Evolutionary conservation across 2,797 vertebrate species (phyloP).

Genomic region (Masticophis lateralis): DNA sequence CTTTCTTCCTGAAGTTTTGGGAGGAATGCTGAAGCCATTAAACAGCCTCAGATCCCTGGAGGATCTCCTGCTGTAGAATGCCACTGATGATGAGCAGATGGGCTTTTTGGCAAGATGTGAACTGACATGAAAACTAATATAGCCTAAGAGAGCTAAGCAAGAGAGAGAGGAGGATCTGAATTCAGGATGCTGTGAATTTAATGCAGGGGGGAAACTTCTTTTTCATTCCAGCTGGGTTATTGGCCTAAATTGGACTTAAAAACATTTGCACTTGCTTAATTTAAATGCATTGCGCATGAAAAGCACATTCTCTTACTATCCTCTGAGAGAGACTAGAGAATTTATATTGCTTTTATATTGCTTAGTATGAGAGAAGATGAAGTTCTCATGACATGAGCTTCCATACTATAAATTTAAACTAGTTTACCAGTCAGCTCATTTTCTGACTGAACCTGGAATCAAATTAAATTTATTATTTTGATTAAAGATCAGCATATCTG

Average conservation of each 20-base stretch:
- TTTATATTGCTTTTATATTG: not conserved
- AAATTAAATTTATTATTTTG: not conserved
- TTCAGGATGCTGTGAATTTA: conserved; percentile 32
- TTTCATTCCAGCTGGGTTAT: conserved; percentile 34
- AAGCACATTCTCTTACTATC: not conserved
- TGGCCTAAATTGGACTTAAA: conserved; percentile 7
- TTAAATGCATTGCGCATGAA: not conserved
- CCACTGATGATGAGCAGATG: conserved; percentile 67
- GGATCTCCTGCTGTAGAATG: conserved; percentile 61
- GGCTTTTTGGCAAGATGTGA: conserved; percentile 66
- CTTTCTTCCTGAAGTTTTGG: conserved; percentile 16
- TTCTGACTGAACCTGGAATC: not conserved
- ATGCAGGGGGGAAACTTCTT: not conserved
- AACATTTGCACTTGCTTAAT: not conserved
- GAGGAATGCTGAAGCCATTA: conserved; percentile 55
- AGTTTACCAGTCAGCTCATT: not conserved
- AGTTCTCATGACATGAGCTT: not conserved
- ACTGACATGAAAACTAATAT: conserved; percentile 58
- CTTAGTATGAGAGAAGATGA: not conserved
- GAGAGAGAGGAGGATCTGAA: conserved; percentile 18
- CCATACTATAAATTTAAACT: not conserved
- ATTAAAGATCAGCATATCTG: not conserved
- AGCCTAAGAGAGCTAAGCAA: conserved; percentile 39
- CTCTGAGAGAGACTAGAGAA: not conserved
- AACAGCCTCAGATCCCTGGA: conserved; percentile 59